Evolutionary conservation across 2,797 vertebrate genomes (phyloP).

Genomic region (Pipistrellus kuhlii): DNA sequence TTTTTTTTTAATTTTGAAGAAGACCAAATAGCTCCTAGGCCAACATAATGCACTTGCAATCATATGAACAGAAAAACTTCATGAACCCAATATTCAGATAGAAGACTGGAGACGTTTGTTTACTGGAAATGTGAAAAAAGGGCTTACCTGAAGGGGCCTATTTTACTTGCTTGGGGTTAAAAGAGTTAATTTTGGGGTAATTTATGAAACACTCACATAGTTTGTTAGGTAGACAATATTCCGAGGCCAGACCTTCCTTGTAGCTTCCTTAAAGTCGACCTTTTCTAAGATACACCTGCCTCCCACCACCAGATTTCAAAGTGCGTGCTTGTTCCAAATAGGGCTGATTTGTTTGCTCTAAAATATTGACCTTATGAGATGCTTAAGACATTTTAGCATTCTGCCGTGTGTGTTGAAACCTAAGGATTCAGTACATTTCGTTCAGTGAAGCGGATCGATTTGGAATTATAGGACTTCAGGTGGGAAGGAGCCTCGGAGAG

Average conservation of each 20-base stretch:
- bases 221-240: constrained; percentile 4
- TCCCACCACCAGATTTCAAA: constrained; percentile 20
- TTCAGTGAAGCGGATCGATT: background rate
- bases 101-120: background rate
- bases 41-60: constrained; percentile 36
- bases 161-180: constrained; percentile 47
- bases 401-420: background rate
- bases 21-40: background rate
- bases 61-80: constrained; percentile 17
- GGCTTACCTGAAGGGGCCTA: background rate
- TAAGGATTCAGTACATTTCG: background rate
- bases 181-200: background rate
- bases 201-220: constrained; percentile 31
- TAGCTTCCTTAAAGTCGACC: background rate
- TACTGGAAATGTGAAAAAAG: background rate
- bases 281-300: constrained; percentile 9
- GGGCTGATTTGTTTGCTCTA: background rate
- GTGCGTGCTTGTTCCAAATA: background rate
- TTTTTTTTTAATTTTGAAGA: constrained; percentile 55
- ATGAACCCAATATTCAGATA: constrained; percentile 30
- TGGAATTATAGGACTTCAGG: background rate
- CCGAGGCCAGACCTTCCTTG: constrained; percentile 2
- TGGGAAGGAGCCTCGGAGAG: background rate
- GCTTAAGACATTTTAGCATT: background rate
- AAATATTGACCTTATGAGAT: background rate